Conservation (phyloP, 2,113 vertebrate genomes). For the Indri indri region DNA sequence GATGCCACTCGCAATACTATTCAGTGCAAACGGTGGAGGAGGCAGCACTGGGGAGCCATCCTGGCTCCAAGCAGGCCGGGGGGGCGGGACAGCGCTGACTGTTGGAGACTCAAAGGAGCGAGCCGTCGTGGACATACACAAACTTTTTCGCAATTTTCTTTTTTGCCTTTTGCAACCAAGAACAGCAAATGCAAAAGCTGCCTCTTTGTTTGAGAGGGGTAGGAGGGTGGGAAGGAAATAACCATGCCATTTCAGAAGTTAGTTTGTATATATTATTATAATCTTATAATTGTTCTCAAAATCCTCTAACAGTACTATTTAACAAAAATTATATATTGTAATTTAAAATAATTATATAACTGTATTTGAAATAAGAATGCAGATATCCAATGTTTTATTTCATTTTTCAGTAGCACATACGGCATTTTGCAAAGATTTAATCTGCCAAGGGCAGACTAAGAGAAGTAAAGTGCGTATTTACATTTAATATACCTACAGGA, state of each 20-base stretch:
- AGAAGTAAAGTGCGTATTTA: slow-evolving; percentile 64
- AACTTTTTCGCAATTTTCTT: not conserved
- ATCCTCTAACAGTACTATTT: slow-evolving; percentile 82
- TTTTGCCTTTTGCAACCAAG: slow-evolving; percentile 58
- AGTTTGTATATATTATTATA: slow-evolving; percentile 77
- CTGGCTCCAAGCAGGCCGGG: not conserved
- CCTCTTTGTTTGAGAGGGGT: not conserved
- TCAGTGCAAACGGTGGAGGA: accelerated
- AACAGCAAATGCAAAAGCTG: slow-evolving; percentile 43
- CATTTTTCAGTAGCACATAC: slow-evolving; percentile 59
- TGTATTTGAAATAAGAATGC: slow-evolving; percentile 75
- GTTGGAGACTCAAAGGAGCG: not conserved
- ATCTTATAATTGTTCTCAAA: slow-evolving; percentile 63
- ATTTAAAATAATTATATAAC: slow-evolving; percentile 85
- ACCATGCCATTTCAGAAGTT: slow-evolving; percentile 77
- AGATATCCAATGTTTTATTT: slow-evolving; percentile 5
- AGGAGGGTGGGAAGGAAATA: slow-evolving; percentile 46
- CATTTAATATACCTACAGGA: slow-evolving; percentile 43
- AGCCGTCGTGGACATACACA: slow-evolving; percentile 51
- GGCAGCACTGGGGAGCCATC: slow-evolving; percentile 18
- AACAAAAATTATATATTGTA: slow-evolving; percentile 87
- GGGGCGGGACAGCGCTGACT: accelerated
- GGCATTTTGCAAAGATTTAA: slow-evolving; percentile 70
- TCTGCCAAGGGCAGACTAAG: slow-evolving; percentile 60
- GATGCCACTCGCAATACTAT: not conserved